Percentiles rank a stretch among this genome's conserved stretches.
Conservation (phyloP, 2,888 invertebrate species). For the Mechanitis messenoides region DNA sequence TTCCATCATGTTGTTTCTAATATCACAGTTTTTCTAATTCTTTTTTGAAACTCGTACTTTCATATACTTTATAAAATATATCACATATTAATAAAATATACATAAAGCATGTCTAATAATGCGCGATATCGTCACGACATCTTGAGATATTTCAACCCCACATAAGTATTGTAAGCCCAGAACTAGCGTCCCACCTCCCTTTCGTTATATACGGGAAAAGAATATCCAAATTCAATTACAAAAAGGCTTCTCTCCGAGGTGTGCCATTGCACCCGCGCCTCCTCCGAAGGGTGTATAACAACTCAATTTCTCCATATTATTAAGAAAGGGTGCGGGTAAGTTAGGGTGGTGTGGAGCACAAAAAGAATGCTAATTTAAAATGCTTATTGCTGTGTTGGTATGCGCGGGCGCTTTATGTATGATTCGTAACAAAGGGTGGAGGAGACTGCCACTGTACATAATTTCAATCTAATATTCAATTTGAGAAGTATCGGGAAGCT, state of each 20-base stretch:
- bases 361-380: slow-evolving; percentile 77
- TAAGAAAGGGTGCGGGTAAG: slow-evolving; percentile 67
- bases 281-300: slow-evolving; percentile 72
- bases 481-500: slow-evolving; percentile 66
- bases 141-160: slow-evolving; percentile 62
- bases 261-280: slow-evolving; percentile 72
- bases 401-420: slow-evolving; percentile 74
- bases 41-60: too few relatives aligned
- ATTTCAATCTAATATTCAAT: slow-evolving; percentile 76
- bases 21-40: too few relatives aligned
- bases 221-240: slow-evolving; percentile 77
- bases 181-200: slow-evolving; percentile 61
- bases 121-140: slow-evolving; percentile 39
- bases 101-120: slow-evolving; percentile 37
- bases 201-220: slow-evolving; percentile 65
- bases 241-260: slow-evolving; percentile 69
- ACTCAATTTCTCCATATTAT: slow-evolving; percentile 76
- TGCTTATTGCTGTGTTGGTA: slow-evolving; percentile 73
- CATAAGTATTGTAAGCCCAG: slow-evolving; percentile 44
- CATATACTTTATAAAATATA: too few relatives aligned
- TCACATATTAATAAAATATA: too few relatives aligned
- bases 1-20: slow-evolving; percentile 2
- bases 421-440: slow-evolving; percentile 62
- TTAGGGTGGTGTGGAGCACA: slow-evolving; percentile 66
- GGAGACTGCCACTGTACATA: slow-evolving; percentile 68